Percentiles rank a stretch among this genome's conserved stretches.
Evolutionary conservation across 2,888 invertebrate species (phyloP).

Genomic region (Microctonus brassicae): DNA sequence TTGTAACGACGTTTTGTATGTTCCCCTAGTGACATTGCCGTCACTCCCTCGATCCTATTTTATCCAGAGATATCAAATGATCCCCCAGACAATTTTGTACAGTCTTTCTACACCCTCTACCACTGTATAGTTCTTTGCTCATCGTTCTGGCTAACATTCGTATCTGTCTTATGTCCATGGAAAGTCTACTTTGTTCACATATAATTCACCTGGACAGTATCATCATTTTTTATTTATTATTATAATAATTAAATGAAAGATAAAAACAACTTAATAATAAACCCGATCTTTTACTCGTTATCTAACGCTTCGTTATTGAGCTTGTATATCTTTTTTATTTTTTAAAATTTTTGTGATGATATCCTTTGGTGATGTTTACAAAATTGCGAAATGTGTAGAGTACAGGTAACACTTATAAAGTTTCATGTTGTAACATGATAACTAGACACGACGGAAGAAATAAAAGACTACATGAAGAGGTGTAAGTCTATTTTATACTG

Average conservation of each 20-base stretch:
- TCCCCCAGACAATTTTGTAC: conserved; percentile 54
- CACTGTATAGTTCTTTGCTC: conserved; percentile 21
- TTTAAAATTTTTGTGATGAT: not conserved
- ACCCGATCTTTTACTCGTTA: not conserved
- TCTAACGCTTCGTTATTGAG: too few species aligned
- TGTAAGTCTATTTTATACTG: conserved; percentile 6
- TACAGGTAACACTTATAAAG: not conserved
- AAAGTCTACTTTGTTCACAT: not conserved
- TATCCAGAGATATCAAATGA: conserved; percentile 60
- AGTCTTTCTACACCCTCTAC: conserved; percentile 38
- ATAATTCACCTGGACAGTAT: not conserved
- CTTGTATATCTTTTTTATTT: too few species aligned
- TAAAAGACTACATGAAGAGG: not conserved
- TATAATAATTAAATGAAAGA: too few species aligned
- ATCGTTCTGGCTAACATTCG: conserved; percentile 14
- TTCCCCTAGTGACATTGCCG: conserved; percentile 10
- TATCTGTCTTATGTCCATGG: conserved; percentile 21
- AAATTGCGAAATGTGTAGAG: not conserved
- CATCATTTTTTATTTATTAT: not conserved
- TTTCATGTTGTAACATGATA: conserved; percentile 16
- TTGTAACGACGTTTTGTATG: conserved; percentile 14
- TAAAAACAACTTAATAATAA: too few species aligned
- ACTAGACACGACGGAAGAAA: not conserved
- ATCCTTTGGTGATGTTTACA: not conserved
- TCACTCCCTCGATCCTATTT: conserved; percentile 44